These are phyloP conservation scores for Phragmatobia fuliginosa DNA, from an alignment of 2,888 invertebrate species.

Conservation along the genomic window DNA sequence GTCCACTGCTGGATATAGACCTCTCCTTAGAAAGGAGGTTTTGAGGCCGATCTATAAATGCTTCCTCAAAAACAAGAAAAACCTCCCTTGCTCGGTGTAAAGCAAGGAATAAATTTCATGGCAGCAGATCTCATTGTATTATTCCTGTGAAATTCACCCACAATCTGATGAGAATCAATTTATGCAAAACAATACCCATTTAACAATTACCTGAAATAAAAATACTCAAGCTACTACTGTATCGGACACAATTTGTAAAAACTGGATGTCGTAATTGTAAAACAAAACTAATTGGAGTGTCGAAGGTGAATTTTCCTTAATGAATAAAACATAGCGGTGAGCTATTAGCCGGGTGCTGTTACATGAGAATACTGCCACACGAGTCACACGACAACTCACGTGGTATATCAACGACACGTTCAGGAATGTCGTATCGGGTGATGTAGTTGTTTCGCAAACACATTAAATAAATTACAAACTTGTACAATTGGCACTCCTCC, in stretches of 20 bases:
- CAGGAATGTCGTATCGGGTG: not conserved
- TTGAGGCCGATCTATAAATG: too few species aligned
- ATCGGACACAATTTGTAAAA: not conserved
- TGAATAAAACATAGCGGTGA: constrained; percentile 5
- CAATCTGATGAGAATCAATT: not conserved
- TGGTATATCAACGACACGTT: not conserved
- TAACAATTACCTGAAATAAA: not conserved
- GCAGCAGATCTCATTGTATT: too few species aligned
- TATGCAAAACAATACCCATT: not conserved
- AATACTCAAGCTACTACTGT: not conserved
- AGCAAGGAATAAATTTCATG: too few species aligned
- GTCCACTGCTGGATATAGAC: too few species aligned
- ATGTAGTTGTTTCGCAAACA: not conserved
- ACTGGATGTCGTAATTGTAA: not conserved
- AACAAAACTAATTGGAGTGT: not conserved
- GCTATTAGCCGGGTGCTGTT: not conserved
- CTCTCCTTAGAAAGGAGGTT: too few species aligned
- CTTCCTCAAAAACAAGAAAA: too few species aligned
- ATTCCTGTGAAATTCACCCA: too few species aligned
- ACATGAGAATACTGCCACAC: too few species aligned
- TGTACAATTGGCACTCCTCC: not conserved
- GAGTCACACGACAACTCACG: not conserved
- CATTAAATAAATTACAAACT: not conserved
- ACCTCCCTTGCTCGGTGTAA: too few species aligned
- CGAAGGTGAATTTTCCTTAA: constrained; percentile 1